phyloP scores from a whole-genome alignment of 2,797 vertebrate genomes.

The Diplodus puntazzo region DNA sequence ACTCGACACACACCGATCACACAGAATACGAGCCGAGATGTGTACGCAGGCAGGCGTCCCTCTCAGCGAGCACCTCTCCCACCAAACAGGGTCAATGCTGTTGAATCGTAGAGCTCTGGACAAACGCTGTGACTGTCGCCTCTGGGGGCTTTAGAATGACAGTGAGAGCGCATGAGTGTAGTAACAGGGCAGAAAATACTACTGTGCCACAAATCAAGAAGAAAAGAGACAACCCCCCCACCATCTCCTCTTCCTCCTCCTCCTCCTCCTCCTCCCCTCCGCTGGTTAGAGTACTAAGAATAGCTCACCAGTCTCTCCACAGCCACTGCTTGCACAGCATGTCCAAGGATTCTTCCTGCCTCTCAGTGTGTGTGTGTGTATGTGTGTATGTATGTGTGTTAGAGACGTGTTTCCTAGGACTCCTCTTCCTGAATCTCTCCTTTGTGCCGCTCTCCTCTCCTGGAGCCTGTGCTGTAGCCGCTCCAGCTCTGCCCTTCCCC shows the following conservation, averaged over 20 bases:
- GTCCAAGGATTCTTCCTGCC: slow-evolving; percentile 77
- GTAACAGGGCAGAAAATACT: slow-evolving; percentile 81
- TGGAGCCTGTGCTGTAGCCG: slow-evolving; percentile 56
- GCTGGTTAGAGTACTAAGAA: slow-evolving; percentile 81
- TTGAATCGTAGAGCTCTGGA: slow-evolving; percentile 49
- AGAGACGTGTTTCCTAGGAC: slow-evolving; percentile 73
- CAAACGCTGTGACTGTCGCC: slow-evolving; percentile 70
- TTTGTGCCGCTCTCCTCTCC: slow-evolving; percentile 73
- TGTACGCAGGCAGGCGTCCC: slow-evolving; percentile 41
- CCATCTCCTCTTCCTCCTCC: not conserved
- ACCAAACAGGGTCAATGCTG: slow-evolving; percentile 51
- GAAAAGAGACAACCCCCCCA: slow-evolving; percentile 61
- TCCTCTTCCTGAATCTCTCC: slow-evolving; percentile 79
- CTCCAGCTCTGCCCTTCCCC: slow-evolving; percentile 60
- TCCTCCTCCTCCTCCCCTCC: slow-evolving; percentile 45
- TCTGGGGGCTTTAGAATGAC: slow-evolving; percentile 67
- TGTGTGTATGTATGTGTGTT: slow-evolving; percentile 50
- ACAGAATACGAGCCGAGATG: slow-evolving; percentile 43
- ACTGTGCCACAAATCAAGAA: slow-evolving; percentile 81
- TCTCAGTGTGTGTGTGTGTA: slow-evolving; percentile 52
- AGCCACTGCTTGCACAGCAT: slow-evolving; percentile 82
- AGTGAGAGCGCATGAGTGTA: slow-evolving; percentile 74
- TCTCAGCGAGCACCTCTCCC: slow-evolving; percentile 19
- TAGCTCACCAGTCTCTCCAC: slow-evolving; percentile 83
- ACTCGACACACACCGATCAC: slow-evolving; percentile 65